These are phyloP conservation scores for Spisula subtruncata DNA, from an alignment of 2,888 invertebrate genomes.

Conservation along the genomic window DNA sequence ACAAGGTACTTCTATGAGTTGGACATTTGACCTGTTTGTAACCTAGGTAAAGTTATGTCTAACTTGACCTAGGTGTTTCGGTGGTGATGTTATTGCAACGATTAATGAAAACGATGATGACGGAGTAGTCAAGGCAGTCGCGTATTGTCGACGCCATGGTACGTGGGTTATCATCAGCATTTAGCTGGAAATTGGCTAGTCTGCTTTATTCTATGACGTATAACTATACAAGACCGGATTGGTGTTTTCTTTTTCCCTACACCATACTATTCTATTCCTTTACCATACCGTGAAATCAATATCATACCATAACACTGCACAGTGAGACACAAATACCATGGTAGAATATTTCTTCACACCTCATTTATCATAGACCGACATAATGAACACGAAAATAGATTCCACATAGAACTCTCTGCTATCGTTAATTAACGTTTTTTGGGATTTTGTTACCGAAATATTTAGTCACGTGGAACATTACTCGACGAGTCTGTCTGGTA, in stretches of 20 bases:
- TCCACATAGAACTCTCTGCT: background rate
- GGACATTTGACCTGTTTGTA: no score
- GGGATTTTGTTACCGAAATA: background rate
- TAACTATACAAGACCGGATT: background rate
- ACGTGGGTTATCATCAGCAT: no score
- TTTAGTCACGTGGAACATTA: background rate
- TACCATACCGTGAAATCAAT: background rate
- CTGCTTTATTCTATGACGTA: background rate
- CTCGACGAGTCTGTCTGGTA: background rate
- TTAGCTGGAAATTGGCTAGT: no score
- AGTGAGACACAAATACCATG: background rate
- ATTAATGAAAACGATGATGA: no score
- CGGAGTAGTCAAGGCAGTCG: no score
- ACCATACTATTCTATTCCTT: background rate
- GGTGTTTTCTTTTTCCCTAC: background rate
- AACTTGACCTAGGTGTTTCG: no score
- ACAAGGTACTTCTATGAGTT: no score
- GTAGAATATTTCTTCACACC: background rate
- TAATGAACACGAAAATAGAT: background rate
- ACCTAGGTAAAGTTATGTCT: no score
- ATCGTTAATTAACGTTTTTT: background rate
- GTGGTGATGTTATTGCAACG: no score
- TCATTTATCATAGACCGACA: background rate
- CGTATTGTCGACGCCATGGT: no score
- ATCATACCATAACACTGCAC: background rate